These are phyloP conservation scores for Oedothorax gibbosus DNA, from an alignment of 1,140 invertebrate genomes.

Conservation along the genomic window DNA sequence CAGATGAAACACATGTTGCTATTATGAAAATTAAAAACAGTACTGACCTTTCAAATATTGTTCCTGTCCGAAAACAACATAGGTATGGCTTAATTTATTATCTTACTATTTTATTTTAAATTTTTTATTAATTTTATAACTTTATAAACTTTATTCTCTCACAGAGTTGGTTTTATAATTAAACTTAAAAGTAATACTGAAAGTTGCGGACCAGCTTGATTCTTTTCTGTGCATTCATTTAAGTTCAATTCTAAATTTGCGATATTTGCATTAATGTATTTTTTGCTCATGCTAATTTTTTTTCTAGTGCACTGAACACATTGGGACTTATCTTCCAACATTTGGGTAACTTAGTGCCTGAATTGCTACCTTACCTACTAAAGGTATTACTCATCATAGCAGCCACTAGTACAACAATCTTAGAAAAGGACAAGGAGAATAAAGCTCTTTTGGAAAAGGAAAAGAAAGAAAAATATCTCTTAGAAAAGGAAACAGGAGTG, in stretches of 20 bases:
- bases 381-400: slow-evolving; percentile 80
- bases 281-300: neutral
- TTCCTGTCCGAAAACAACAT: slow-evolving; percentile 68
- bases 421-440: slow-evolving; percentile 65
- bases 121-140: neutral
- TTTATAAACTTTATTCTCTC: neutral
- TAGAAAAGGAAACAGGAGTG: too few species aligned
- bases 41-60: slow-evolving; percentile 74
- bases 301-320: slow-evolving; percentile 54
- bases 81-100: slow-evolving; percentile 25
- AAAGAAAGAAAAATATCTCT: too few species aligned
- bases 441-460: too few species aligned
- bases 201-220: neutral
- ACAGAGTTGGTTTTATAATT: neutral
- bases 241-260: neutral
- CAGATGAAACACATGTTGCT: slow-evolving; percentile 66
- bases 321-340: slow-evolving; percentile 85
- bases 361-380: slow-evolving; percentile 78
- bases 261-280: neutral
- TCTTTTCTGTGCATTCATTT: neutral
- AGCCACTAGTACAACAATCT: slow-evolving; percentile 74
- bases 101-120: neutral
- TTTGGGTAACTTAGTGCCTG: slow-evolving; percentile 81
- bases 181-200: neutral
- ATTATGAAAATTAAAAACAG: slow-evolving; percentile 69